Evolutionary conservation across 2,888 invertebrate species (phyloP), one percentile per base, ranked within the genome.

Genomic region (Eugnorisma glareosa): DNA sequence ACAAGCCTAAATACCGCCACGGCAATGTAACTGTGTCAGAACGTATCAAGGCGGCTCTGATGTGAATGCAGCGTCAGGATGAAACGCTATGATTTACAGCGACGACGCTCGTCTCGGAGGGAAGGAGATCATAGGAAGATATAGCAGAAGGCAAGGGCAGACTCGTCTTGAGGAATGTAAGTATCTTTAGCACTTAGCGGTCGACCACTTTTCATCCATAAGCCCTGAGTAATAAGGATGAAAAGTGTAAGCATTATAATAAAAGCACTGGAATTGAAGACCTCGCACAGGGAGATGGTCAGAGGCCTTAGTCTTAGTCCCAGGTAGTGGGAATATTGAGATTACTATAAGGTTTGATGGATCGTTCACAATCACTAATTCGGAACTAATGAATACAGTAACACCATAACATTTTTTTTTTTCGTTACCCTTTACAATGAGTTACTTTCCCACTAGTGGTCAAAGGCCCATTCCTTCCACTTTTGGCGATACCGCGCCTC

Each of bases 41-140:
- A 67, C 57, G 37, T 75, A 57, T 81, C 24, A 77, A 40, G 45
- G 35, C 31, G 15, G 21, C 0, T 24, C 54, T 64, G 15, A 37
- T 35, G 48, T 28, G 43, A 48, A 28, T 73, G 75, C 75, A 64
- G 59, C 45, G 54, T 77, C 73, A 79, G 48, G 48, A 45, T 70
- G 59, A 54, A 63, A 48, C 45, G 72, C 63, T 67, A 67, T 73
- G 81, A 86, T 85, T 77, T 81, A 83, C 37, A 75, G 48, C 21
- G 43, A 69, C n/a, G 35, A 51, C 35, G 40, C 15, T 15, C n/a
- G 70, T 67, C 48, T 57, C 15, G 1, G n/a, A 28, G 48, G 18
- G n/a, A 35, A 28, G 54, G 5, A 1, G 7, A 31, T 24, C 0
- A 2, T 6, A 54, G 7, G 11, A 70, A 63, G 7, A 28, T 45